Base-by-base conservation (phyloP, 2,888 invertebrate genomes). In the Catocala nupta region DNA sequence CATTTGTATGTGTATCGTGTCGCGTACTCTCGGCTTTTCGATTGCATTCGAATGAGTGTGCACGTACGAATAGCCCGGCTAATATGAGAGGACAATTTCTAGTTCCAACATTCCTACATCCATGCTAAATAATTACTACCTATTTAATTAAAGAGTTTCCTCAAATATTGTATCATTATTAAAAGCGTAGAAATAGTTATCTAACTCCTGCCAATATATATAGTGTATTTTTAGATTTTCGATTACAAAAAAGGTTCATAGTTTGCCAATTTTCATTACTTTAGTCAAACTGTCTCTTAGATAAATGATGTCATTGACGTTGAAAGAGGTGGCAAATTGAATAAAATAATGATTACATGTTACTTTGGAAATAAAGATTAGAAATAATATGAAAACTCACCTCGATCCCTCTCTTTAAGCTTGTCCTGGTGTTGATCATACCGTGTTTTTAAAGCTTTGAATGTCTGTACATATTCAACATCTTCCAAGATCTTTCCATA, bases 381-480 rank as follows among this genome's bases (percentile, higher is more conserved):
- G 47, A 13, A 16, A 4, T 8, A 9, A 39, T 8, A 39, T 39
- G 11, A 13, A 45, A 47, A 77, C 85, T 82, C 90, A 88, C 96
- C 96, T 95, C 97, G 95, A 75, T 97, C 97, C 75, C 97, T 95
- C 88, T 98, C 98, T 91, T 98, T 98, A 72, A 97, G 90, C 89
- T 98, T 96, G 85, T 98, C 98, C 90, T 98, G 98, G 88, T 98
- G 97, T 88, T 98, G 98, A 88, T 98, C 98, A 83, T 98, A 98
- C 73, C 97, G 96, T 77, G 96, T 91, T 93, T 98, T 98, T 78
- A 99, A 95, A 75, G 97, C 97, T 92, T 98, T 98, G 92, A 99
- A 99, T 43, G 99, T 99, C 94, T 99, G 98, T 83, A 99, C 99
- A 95, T 99, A 99, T 89, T 98, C 97, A 82, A 99, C 97, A 85